Conservation (phyloP, 2,888 invertebrate species). For the Trissonchulus latispiculum region DNA sequence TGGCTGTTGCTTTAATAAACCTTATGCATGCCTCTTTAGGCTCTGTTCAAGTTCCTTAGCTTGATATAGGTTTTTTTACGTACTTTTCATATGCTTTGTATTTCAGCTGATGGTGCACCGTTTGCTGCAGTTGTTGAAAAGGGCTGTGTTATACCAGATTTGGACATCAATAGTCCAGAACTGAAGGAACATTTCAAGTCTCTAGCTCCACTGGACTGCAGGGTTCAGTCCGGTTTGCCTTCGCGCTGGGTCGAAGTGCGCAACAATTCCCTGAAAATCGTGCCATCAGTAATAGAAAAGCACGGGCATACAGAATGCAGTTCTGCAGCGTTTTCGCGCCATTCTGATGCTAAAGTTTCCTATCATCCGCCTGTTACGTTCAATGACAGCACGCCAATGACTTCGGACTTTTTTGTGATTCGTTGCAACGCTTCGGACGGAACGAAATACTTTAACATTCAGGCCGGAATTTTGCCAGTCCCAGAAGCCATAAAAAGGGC, state of each 20-base stretch:
- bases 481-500: not conserved
- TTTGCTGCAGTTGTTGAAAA: too few relatives aligned
- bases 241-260: not conserved
- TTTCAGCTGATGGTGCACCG: too few relatives aligned
- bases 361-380: not conserved
- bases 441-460: not conserved
- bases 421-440: not conserved
- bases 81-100: too few relatives aligned
- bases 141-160: constrained; percentile 11
- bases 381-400: not conserved
- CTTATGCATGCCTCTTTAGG: too few relatives aligned
- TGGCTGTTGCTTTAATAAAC: too few relatives aligned
- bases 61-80: too few relatives aligned
- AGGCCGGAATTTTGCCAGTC: constrained; percentile 21
- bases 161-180: constrained; percentile 1
- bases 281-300: not conserved
- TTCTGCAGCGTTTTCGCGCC: not conserved
- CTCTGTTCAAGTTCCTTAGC: too few relatives aligned
- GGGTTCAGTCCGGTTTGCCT: not conserved
- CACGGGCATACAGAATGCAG: not conserved
- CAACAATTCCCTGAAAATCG: constrained; percentile 11
- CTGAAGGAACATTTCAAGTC: constrained; percentile 1
- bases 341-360: constrained; percentile 11
- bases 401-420: constrained; percentile 7
- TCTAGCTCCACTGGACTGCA: not conserved